Conservation (phyloP, 64 coral and sea anemone genomes). For the Montipora efflorescens region DNA sequence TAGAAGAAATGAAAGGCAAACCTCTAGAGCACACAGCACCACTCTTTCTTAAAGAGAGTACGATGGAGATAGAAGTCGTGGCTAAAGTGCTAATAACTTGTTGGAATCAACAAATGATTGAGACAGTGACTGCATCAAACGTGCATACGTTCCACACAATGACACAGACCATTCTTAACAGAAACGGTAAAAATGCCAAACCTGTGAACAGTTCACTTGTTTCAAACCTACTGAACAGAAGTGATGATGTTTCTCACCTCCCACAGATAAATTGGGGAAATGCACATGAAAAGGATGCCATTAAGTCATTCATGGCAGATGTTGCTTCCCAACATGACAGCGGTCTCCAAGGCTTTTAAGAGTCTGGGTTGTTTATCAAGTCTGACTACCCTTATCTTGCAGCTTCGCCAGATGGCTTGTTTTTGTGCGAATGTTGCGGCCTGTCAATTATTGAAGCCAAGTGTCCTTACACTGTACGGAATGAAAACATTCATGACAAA, state of each 20-base stretch:
- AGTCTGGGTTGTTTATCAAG: too few species aligned
- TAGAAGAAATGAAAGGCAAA: slow-evolving; percentile 51
- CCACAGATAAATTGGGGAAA: slow-evolving; percentile 58
- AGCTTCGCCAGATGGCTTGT: slow-evolving; percentile 60
- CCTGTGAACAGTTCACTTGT: slow-evolving; percentile 35
- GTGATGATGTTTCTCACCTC: slow-evolving; percentile 47
- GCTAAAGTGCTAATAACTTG: not conserved
- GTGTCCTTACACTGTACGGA: slow-evolving; percentile 60
- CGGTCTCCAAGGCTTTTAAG: too few species aligned
- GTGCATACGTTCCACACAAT: slow-evolving; percentile 62
- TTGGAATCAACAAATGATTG: slow-evolving; percentile 46
- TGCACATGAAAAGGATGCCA: slow-evolving; percentile 38
- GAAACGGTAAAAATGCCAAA: slow-evolving; percentile 32
- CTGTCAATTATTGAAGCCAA: slow-evolving; percentile 54
- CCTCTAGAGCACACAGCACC: slow-evolving; percentile 25
- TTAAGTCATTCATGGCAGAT: slow-evolving; percentile 41
- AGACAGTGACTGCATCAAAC: slow-evolving; percentile 63
- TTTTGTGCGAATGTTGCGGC: not conserved
- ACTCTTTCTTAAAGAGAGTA: slow-evolving; percentile 24
- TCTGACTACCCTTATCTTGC: slow-evolving; percentile 26
- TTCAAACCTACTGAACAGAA: slow-evolving; percentile 8
- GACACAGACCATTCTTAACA: slow-evolving; percentile 47
- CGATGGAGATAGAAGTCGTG: slow-evolving; percentile 64
- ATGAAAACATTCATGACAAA: not conserved
- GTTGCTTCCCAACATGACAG: not conserved